A percentile compares a stretch with the other conserved stretches of the same genome.
These are phyloP conservation scores for Semnornis frantzii DNA, from an alignment of 2,113 vertebrate genomes.

Conservation along the genomic window DNA sequence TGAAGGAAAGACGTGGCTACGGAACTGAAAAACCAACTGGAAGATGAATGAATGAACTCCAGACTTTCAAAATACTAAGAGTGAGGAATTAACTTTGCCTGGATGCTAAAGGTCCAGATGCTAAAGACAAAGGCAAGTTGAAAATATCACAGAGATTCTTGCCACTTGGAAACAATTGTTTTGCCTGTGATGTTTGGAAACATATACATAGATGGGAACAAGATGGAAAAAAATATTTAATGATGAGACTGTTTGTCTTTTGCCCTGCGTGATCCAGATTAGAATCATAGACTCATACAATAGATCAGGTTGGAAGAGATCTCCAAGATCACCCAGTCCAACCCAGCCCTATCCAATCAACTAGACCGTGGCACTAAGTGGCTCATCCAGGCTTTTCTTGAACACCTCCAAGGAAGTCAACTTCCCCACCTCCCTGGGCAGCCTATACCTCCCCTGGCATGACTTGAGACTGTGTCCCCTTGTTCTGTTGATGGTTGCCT, in stretches of 20 bases:
- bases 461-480: no score
- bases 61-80: neutral
- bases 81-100: neutral
- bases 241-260: neutral
- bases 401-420: no score
- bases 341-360: no score
- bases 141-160: neutral
- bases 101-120: neutral
- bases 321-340: no score
- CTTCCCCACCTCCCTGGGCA: no score
- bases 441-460: no score
- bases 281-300: no score
- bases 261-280: neutral
- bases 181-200: neutral
- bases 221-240: neutral
- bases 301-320: no score
- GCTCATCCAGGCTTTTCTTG: no score
- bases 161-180: neutral
- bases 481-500: no score
- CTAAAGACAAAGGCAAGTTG: neutral
- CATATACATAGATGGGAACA: neutral
- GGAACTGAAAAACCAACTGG: neutral
- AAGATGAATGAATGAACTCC: neutral
- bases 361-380: no score
- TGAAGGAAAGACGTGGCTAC: neutral